Conservation (phyloP, 2,113 vertebrate genomes). For the Bubo scandiacus region DNA sequence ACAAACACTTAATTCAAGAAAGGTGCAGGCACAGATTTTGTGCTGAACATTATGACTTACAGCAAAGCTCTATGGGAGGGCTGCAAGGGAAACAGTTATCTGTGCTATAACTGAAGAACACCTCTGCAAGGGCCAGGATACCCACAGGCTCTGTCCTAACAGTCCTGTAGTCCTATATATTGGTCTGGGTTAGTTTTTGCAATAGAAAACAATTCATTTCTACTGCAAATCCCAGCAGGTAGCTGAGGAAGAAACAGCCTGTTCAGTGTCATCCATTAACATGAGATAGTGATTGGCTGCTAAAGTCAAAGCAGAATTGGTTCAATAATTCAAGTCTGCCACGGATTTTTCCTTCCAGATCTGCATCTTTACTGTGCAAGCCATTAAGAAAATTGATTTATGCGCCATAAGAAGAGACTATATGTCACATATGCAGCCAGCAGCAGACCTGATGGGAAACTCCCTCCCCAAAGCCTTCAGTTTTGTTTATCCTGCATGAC, state of each 20-base stretch:
- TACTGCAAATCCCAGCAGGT: background rate
- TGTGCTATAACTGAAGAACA: background rate
- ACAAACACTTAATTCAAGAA: background rate
- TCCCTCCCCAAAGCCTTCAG: background rate
- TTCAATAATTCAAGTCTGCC: background rate
- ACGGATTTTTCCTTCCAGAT: background rate
- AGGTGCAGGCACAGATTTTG: background rate
- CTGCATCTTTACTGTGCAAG: background rate
- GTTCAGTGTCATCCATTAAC: background rate
- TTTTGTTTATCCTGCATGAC: background rate
- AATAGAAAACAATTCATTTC: background rate
- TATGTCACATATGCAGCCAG: accelerated
- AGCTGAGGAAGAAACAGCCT: background rate
- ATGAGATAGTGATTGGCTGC: background rate
- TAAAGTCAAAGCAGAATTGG: background rate
- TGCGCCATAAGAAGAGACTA: accelerated
- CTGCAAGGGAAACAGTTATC: background rate
- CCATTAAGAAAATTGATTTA: background rate
- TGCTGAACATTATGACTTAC: background rate
- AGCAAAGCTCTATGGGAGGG: background rate
- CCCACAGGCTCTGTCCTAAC: background rate
- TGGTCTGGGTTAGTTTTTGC: background rate
- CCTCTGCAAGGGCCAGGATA: background rate
- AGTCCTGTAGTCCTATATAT: background rate
- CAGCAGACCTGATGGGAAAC: background rate